phyloP scores from a whole-genome alignment of 1,140 invertebrate genomes.

The Mycetomoellerius zeteki region DNA sequence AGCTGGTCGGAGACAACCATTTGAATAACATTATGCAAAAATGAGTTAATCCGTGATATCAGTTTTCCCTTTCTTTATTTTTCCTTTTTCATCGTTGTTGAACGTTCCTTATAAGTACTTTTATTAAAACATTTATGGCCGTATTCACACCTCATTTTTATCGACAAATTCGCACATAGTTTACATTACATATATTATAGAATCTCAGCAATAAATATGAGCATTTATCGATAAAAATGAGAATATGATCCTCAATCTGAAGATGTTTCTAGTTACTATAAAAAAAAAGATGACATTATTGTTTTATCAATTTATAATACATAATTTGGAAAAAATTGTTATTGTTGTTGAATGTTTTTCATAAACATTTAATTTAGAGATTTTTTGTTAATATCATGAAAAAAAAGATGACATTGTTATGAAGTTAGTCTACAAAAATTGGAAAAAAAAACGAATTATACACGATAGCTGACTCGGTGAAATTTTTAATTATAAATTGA shows the following conservation, averaged over 20 bases:
- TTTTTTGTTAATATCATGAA: not conserved
- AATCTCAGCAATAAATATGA: too few relatives aligned
- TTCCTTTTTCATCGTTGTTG: not conserved
- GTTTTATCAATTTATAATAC: too few relatives aligned
- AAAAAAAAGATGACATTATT: not conserved
- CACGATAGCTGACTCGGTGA: not conserved
- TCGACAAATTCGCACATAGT: too few relatives aligned
- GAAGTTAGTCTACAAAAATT: not conserved
- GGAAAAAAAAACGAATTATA: not conserved
- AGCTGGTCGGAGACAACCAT: not conserved
- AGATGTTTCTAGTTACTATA: not conserved
- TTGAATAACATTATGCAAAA: conserved; percentile 22
- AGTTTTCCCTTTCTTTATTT: not conserved
- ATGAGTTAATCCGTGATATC: not conserved
- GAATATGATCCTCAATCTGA: too few relatives aligned
- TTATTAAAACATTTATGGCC: not conserved
- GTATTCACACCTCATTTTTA: too few relatives aligned
- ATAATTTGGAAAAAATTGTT: too few relatives aligned
- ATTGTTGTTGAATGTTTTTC: not conserved
- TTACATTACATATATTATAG: too few relatives aligned
- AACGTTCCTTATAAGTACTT: not conserved
- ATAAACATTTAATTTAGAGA: not conserved
- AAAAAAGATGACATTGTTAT: not conserved
- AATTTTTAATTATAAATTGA: not conserved
- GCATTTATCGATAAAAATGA: too few relatives aligned